A percentile compares a stretch with the other conserved stretches of the same genome.
phyloP scores from a whole-genome alignment of 2,888 invertebrate species.

The Lycocerus yunnanus region DNA sequence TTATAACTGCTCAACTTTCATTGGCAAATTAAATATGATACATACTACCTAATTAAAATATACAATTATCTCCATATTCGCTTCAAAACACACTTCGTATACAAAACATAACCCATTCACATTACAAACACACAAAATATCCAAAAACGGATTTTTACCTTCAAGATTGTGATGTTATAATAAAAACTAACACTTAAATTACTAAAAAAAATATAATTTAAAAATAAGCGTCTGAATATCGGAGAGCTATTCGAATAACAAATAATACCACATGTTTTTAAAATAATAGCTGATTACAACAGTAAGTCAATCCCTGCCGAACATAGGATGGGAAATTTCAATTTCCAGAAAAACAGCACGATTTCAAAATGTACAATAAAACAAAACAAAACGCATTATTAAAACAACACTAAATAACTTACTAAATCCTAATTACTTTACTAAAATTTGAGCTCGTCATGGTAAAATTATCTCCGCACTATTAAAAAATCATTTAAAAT shows the following conservation, averaged over 20 bases:
- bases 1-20: background rate
- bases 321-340: constrained; percentile 21
- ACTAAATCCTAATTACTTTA: background rate
- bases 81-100: background rate
- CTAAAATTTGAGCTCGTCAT: background rate
- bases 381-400: background rate
- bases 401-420: background rate
- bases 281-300: constrained; percentile 13
- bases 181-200: constrained; percentile 20
- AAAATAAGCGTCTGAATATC: constrained; percentile 24
- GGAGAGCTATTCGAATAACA: constrained; percentile 24
- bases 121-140: background rate
- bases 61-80: background rate
- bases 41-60: background rate
- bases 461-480: background rate
- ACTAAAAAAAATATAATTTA: constrained; percentile 17
- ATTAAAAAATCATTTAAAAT: background rate
- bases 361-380: background rate
- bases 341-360: background rate
- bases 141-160: background rate
- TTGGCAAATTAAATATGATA: background rate
- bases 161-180: background rate
- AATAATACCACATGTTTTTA: constrained; percentile 9
- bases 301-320: constrained; percentile 26
- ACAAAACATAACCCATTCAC: background rate